These are phyloP conservation scores for Anarhynchus alexandrinus DNA, from an alignment of 2,113 vertebrate species.

Conservation along the genomic window DNA sequence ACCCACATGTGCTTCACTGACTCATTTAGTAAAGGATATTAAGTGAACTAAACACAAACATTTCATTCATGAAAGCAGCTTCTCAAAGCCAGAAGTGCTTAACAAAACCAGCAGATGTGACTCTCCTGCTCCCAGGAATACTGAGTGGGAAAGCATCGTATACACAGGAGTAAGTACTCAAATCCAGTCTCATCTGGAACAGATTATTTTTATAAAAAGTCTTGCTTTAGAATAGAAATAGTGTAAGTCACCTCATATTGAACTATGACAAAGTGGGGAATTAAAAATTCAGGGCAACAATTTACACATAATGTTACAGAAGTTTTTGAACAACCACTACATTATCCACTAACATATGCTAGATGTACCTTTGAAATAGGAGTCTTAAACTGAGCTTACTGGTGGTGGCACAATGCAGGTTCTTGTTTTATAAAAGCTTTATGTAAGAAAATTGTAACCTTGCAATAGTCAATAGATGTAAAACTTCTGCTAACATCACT, in stretches of 20 bases:
- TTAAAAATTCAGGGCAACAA: neutral
- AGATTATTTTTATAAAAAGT: neutral
- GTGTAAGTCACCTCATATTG: neutral
- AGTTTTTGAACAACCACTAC: neutral
- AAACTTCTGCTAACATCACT: neutral
- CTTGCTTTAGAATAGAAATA: neutral
- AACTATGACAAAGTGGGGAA: neutral
- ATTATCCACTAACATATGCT: neutral
- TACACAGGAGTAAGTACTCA: neutral
- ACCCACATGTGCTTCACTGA: neutral
- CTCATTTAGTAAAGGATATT: conserved; percentile 14
- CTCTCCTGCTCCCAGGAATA: neutral
- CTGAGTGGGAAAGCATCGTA: neutral
- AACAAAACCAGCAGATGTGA: conserved; percentile 6
- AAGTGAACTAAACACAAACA: conserved; percentile 16
- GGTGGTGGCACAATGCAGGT: neutral
- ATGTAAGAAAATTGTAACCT: neutral
- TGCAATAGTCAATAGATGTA: neutral
- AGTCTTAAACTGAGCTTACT: neutral
- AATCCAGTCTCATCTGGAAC: neutral
- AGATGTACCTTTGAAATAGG: neutral
- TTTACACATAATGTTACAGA: neutral
- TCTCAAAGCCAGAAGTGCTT: neutral
- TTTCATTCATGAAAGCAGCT: conserved; percentile 24
- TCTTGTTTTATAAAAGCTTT: neutral